A percentile compares a stretch with the other conserved stretches of the same genome.
Conservation (phyloP, 2,113 vertebrate species). For the Onychorhynchus coronatus region DNA sequence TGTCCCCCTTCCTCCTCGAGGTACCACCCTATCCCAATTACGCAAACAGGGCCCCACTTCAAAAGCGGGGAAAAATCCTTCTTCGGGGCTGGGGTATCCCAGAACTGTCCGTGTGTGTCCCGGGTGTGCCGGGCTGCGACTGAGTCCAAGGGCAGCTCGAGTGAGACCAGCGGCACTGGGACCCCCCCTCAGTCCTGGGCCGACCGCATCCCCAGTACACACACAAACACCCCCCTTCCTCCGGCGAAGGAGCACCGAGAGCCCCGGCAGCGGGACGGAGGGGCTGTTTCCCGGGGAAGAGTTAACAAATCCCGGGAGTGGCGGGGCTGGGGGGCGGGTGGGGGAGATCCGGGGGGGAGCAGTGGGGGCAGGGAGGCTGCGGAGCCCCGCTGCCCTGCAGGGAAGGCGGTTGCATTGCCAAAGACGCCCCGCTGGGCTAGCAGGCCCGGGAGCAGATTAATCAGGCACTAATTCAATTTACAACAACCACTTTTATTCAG, state of each 20-base stretch:
- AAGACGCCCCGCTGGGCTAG: conserved; percentile 67
- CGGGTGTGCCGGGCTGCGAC: neutral
- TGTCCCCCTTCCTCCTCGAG: too few relatives aligned
- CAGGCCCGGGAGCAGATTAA: too few relatives aligned
- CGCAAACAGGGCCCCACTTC: neutral
- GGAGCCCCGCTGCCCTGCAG: conserved; percentile 54
- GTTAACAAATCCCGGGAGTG: conserved; percentile 58
- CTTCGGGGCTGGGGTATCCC: too few relatives aligned
- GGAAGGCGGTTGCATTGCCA: conserved; percentile 63
- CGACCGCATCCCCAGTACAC: fast-evolving
- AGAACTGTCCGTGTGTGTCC: neutral
- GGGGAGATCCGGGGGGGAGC: neutral
- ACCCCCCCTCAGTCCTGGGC: neutral
- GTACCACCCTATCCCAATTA: too few relatives aligned
- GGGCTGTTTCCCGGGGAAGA: neutral
- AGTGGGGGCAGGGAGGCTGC: conserved; percentile 39
- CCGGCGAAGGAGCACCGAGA: neutral
- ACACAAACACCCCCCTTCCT: neutral
- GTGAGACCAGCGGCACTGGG: neutral
- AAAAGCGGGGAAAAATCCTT: neutral
- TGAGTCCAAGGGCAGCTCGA: neutral
- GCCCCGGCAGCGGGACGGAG: neutral
- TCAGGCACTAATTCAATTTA: too few relatives aligned
- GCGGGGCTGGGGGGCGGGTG: neutral
- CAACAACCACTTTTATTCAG: too few relatives aligned